These are phyloP conservation scores for Neotoma lepida DNA, from an alignment of 2,113 vertebrate species.

Conservation along the genomic window DNA sequence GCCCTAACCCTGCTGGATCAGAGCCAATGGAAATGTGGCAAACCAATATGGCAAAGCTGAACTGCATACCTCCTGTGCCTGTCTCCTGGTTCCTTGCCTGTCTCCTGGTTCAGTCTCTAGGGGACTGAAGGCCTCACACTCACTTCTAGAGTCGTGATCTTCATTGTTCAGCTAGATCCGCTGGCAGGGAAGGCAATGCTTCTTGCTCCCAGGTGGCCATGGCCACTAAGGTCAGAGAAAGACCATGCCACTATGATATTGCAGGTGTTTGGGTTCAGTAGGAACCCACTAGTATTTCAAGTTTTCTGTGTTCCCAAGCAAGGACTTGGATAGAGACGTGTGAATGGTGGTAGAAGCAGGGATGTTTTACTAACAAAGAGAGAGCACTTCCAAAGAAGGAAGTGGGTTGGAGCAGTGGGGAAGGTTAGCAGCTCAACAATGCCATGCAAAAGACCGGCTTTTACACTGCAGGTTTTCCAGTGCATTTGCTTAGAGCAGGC, in stretches of 20 bases:
- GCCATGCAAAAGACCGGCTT: neutral
- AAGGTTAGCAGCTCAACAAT: neutral
- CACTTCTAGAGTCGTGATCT: no score
- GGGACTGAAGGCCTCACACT: neutral
- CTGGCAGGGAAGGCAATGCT: rapidly evolving
- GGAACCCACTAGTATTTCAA: neutral
- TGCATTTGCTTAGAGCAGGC: neutral
- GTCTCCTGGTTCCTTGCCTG: neutral
- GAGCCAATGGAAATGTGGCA: neutral
- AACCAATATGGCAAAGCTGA: neutral
- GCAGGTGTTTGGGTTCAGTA: neutral
- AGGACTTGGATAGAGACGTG: neutral
- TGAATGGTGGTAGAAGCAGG: no score
- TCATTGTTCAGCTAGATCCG: neutral
- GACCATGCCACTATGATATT: neutral
- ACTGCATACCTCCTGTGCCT: neutral
- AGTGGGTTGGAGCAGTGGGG: neutral
- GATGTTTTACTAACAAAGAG: neutral
- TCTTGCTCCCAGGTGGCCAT: neutral
- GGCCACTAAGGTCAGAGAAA: neutral
- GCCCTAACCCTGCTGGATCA: neutral
- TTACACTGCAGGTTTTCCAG: no score
- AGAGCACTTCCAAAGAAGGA: neutral
- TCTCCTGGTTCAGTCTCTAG: no score
- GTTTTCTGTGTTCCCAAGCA: neutral